phyloP scores from a whole-genome alignment of 2,797 vertebrate species.

The Garrulus glandarius region DNA sequence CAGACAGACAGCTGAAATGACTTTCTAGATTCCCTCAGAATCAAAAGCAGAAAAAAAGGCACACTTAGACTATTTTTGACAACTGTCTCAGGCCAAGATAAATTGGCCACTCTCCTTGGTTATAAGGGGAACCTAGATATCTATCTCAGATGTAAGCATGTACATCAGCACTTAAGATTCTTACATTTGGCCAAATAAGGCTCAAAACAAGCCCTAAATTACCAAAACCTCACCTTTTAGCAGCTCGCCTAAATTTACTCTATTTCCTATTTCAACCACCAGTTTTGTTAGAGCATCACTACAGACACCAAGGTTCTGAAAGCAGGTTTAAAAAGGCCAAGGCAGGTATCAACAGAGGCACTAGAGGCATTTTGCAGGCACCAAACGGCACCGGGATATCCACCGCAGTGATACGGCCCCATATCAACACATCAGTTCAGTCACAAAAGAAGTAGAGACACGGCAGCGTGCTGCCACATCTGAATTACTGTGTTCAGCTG shows the following conservation, averaged over 20 bases:
- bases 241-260: background rate
- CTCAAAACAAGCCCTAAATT: background rate
- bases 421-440: fast-evolving
- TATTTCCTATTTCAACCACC: background rate
- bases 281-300: background rate
- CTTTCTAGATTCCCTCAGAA: background rate
- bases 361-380: background rate
- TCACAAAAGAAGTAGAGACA: background rate
- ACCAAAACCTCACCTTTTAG: background rate
- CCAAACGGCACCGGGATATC: fast-evolving
- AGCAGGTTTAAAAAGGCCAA: background rate
- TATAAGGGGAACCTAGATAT: background rate
- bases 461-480: background rate
- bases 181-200: background rate
- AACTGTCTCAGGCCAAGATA: background rate
- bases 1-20: background rate
- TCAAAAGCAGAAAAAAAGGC: background rate
- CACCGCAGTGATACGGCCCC: fast-evolving
- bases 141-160: background rate
- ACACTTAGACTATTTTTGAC: background rate
- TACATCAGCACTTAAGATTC: background rate
- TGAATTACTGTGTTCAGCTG: background rate
- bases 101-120: background rate
- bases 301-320: background rate
- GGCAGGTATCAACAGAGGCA: background rate